Evolutionary conservation across 2,113 vertebrate genomes (phyloP).

Genomic region (Oryzias celebensis): DNA sequence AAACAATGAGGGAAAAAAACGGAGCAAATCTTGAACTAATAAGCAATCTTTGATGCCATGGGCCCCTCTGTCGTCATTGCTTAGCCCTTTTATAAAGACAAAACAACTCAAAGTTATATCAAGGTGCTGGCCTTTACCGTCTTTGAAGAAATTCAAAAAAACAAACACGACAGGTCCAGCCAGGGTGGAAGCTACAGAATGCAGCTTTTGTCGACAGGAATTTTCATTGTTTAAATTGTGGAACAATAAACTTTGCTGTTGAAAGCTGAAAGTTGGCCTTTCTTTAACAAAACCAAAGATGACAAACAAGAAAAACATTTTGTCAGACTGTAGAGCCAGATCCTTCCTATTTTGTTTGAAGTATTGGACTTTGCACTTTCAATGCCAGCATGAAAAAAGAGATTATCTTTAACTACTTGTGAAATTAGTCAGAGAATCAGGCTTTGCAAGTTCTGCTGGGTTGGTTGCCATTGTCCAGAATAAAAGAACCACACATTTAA

Average conservation of each 20-base stretch:
- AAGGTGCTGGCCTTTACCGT: conserved; percentile 30
- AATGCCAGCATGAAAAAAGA: not conserved
- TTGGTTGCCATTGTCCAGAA: not conserved
- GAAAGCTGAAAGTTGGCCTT: conserved; percentile 37
- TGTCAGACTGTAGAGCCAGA: not conserved
- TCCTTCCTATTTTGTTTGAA: conserved; percentile 5
- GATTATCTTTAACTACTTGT: not conserved
- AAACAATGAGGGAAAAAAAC: conserved; percentile 70
- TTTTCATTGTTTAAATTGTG: conserved; percentile 67
- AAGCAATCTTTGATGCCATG: conserved; percentile 69
- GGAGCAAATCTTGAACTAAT: conserved; percentile 62
- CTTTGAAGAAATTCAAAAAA: conserved; percentile 57
- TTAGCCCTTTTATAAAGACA: conserved; percentile 44
- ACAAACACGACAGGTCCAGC: conserved; percentile 43
- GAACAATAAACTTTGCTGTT: conserved; percentile 62
- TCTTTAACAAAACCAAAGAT: conserved; percentile 8
- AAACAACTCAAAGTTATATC: conserved; percentile 44
- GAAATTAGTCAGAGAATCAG: not conserved
- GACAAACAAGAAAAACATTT: not conserved
- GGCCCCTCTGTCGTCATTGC: conserved; percentile 44
- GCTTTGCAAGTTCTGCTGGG: not conserved
- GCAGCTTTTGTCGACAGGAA: conserved; percentile 55
- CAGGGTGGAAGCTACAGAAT: conserved; percentile 41
- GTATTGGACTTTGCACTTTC: conserved; percentile 1
- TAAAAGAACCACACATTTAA: not conserved